Conservation (phyloP, 2,113 vertebrate genomes). For the Epinephelus moara region DNA sequence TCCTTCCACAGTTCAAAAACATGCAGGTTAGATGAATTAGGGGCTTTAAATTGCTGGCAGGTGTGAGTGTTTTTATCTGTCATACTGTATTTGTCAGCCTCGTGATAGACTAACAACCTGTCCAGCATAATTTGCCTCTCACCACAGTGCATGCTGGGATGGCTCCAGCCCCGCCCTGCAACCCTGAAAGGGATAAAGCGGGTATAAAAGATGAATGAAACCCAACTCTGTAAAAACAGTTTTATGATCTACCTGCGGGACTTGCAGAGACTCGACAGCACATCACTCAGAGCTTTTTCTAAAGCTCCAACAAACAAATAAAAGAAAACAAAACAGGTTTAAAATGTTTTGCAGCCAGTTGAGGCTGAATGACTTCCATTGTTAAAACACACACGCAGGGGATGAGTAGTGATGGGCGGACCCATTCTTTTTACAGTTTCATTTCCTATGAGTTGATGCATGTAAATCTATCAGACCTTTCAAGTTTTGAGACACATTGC, state of each 20-base stretch:
- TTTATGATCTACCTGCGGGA: background rate
- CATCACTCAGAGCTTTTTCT: background rate
- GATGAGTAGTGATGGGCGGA: background rate
- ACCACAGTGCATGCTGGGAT: background rate
- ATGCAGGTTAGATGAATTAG: background rate
- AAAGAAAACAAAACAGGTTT: background rate
- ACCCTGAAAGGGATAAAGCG: background rate
- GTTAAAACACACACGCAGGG: background rate
- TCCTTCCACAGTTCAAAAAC: background rate
- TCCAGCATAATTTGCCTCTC: background rate
- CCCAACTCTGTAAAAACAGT: background rate
- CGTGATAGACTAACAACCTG: background rate
- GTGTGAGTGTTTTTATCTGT: background rate
- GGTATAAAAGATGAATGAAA: constrained; percentile 17
- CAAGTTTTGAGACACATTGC: too few species aligned
- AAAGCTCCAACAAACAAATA: background rate
- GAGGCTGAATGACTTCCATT: background rate
- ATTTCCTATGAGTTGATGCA: too few species aligned
- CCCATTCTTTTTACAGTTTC: too few species aligned
- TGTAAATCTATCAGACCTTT: too few species aligned
- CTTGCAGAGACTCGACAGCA: background rate
- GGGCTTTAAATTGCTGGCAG: background rate
- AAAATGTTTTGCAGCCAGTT: background rate
- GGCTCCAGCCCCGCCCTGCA: background rate
- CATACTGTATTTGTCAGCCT: background rate